Evolutionary conservation across 2,797 vertebrate genomes (phyloP), one percentile per base, ranked within the genome.

Genomic region (Ptychadena robeensis): DNA sequence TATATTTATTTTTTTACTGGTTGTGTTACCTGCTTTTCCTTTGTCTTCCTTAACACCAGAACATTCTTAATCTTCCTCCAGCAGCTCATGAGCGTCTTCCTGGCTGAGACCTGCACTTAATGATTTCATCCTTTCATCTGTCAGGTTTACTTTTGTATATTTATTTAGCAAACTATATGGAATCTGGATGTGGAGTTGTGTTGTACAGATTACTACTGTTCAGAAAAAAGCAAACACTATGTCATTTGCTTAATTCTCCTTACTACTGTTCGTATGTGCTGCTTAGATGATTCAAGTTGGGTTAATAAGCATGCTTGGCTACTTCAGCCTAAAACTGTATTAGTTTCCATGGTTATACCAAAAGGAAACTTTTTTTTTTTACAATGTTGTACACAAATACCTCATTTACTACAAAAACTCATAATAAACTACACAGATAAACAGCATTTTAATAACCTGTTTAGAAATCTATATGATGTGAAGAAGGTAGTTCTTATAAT

Each of bases 51-150:
- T 84, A 32, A 80, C 82, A 28, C 18, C 22, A 48, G 44, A 57
- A 84, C 82, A 84, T 84, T 75, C 35, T 48, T 25, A 53, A 75
- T 65, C 82, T 84, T 27, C 82, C 82, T 48, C 35, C 34, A 38
- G 71, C 35, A 18, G 77, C 82, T 18, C 82, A 84, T 63, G 82
- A 84, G n/a, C 82, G 80, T 63, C 34, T 84, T 9, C 65, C 71
- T 25, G 28, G 40, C 15, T 84, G 25, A 84, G 6, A 25, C 18
- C 34, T 30, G 1, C 4, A 34, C 28, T 4, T 22, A 53, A 53
- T 53, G 18, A 7, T 7, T 22, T 53, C 18, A 6, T 53, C 44
- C 1, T 7, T 53, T 15, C 14, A 44, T 1, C 8, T 53, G 18
- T n/a, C 15, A 22, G 18, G 18, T 53, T 22, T 22, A 53, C 18